Evolutionary conservation across 2,888 invertebrate genomes (phyloP), one percentile per base, ranked within the genome.

Genomic region (Philereme transversata): DNA sequence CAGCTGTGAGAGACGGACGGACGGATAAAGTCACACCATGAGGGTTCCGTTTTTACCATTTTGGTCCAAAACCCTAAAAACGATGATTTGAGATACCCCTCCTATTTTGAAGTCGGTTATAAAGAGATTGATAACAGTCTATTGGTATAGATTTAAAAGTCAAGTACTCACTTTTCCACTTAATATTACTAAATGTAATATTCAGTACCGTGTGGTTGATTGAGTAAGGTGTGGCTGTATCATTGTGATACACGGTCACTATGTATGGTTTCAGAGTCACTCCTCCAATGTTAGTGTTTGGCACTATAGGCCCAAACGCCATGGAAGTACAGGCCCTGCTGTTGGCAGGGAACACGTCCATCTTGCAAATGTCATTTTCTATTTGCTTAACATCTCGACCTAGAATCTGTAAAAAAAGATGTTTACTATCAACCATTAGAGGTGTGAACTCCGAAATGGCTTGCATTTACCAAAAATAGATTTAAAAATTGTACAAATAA

Each of bases 121-220:
- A 22, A 22, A 47, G 6, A 34, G 11, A 47, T 5, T 48, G 7
- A 22, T 22, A 3, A 22, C 22, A 22, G 22, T 22, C 22, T 22
- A 22, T 22, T 22, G 22, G 1, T 22, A 22, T 22, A 22, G 22
- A 22, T 22, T 22, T 22, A 22, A 22, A 22, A 22, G 22, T 22
- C n/a, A n/a, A n/a, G 6, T 38, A 84, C 90, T 88, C 77, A 91
- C 92, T 88, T 72, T 87, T 90, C 92, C 92, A 92, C 64, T 89
- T 90, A 60, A 92, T 92, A 75, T 90, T 90, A 51, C 81, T 87
- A 61, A 92, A 92, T 8, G 88, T 87, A 22, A 92, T 91, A 69
- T 92, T 92, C 4, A 92, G 74, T 3, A 90, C 86, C 0, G 91
- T 88, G 47, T 82, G 83, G 61, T 89, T 88, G 40, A 82, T 50